Conservation (phyloP, 2,888 invertebrate genomes). For the Melieria picta region DNA sequence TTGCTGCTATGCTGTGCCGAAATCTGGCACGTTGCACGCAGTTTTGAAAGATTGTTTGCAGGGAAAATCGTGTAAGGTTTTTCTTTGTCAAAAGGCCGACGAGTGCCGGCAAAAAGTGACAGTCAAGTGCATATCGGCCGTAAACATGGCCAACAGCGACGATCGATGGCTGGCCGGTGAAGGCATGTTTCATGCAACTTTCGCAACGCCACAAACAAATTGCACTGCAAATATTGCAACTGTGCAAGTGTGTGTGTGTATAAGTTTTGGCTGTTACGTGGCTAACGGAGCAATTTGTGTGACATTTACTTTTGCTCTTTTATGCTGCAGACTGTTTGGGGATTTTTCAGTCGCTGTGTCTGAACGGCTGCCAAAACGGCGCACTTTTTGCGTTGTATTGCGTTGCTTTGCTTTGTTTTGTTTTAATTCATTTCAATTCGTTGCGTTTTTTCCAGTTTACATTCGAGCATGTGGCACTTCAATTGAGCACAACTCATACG, state of each 20-base stretch:
- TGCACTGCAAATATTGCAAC: too few relatives aligned
- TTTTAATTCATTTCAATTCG: not conserved
- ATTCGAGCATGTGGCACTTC: conserved; percentile 15
- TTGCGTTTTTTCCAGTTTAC: not conserved
- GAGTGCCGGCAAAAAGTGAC: too few relatives aligned
- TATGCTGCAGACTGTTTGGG: not conserved
- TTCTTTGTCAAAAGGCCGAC: too few relatives aligned
- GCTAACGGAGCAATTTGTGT: conserved; percentile 13
- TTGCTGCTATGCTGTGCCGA: too few relatives aligned
- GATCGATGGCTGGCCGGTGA: too few relatives aligned
- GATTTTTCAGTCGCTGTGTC: not conserved
- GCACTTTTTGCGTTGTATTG: not conserved
- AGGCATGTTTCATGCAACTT: too few relatives aligned
- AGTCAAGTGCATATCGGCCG: too few relatives aligned
- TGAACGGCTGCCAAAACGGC: not conserved
- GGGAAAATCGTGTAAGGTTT: too few relatives aligned
- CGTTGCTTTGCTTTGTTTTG: not conserved
- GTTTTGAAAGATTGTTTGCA: too few relatives aligned
- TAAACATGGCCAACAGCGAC: too few relatives aligned
- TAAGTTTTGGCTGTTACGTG: not conserved
- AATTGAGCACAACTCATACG: conserved; percentile 4
- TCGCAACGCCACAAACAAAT: too few relatives aligned
- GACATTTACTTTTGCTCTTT: not conserved
- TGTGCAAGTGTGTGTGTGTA: not conserved
- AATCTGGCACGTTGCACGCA: too few relatives aligned